phyloP scores from a whole-genome alignment of 2,797 vertebrate genomes.

The Enteromius thamalakanensis region DNA sequence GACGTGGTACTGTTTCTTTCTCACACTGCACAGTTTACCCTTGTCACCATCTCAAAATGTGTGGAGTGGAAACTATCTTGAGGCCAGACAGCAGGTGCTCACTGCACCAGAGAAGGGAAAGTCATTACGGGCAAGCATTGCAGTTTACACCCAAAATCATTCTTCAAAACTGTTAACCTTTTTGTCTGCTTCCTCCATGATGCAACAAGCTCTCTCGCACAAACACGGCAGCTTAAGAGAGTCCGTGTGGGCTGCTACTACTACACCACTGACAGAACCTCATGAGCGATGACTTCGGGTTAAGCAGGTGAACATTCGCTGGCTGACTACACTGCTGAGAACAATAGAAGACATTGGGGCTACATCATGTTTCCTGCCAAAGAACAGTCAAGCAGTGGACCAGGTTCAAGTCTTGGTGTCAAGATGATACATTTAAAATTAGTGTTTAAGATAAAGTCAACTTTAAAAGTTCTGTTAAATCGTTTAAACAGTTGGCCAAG shows the following conservation, averaged over 20 bases:
- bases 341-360: slow-evolving; percentile 67
- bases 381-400: slow-evolving; percentile 63
- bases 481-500: slow-evolving; percentile 25
- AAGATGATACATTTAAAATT: slow-evolving; percentile 51
- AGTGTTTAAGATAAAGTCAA: slow-evolving; percentile 61
- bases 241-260: slow-evolving; percentile 60
- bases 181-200: slow-evolving; percentile 66
- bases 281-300: slow-evolving; percentile 74
- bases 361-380: slow-evolving; percentile 67
- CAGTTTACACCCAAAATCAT: slow-evolving; percentile 63
- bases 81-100: slow-evolving; percentile 65
- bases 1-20: slow-evolving; percentile 43
- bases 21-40: slow-evolving; percentile 42
- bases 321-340: slow-evolving; percentile 69
- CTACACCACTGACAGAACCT: slow-evolving; percentile 66
- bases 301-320: slow-evolving; percentile 75
- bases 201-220: slow-evolving; percentile 60
- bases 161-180: slow-evolving; percentile 71
- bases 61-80: slow-evolving; percentile 62
- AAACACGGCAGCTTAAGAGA: slow-evolving; percentile 54
- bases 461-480: slow-evolving; percentile 49
- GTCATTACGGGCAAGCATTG: slow-evolving; percentile 67
- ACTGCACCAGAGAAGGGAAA: slow-evolving; percentile 66
- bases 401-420: slow-evolving; percentile 55
- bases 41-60: slow-evolving; percentile 55